Evolutionary conservation across 2,113 vertebrate species (phyloP).

Genomic region (Lathamus discolor): DNA sequence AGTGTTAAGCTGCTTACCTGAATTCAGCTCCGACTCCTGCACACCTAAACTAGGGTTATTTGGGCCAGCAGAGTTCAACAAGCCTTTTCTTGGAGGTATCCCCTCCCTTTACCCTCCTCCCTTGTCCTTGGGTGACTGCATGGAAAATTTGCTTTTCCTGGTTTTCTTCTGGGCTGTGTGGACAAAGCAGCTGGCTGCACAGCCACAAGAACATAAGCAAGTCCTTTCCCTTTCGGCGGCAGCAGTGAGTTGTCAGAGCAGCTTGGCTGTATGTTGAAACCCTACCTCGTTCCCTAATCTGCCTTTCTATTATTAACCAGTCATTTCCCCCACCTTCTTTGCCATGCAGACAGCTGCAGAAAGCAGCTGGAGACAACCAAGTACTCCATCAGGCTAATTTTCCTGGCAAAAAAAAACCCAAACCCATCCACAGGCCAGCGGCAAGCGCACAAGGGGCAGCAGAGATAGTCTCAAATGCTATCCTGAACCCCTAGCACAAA

Average conservation of each 20-base stretch:
- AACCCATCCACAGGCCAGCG: not conserved
- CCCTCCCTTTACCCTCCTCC: not conserved
- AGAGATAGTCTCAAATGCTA: fast-evolving
- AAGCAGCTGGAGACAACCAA: not conserved
- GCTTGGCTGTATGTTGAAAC: not conserved
- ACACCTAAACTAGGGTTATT: fast-evolving
- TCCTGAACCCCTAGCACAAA: not conserved
- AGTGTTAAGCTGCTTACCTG: not conserved
- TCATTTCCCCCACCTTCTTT: not conserved
- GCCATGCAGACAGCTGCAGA: constrained; percentile 20
- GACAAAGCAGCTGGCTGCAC: not conserved
- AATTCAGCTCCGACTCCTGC: not conserved
- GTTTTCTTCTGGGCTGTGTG: not conserved
- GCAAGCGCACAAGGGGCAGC: not conserved
- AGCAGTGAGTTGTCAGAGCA: constrained; percentile 5
- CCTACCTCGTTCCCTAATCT: not conserved
- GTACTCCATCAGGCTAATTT: not conserved
- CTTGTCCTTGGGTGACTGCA: fast-evolving
- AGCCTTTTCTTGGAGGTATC: not conserved
- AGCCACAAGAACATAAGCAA: not conserved
- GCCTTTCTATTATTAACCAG: constrained; percentile 23
- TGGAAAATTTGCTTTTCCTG: not conserved
- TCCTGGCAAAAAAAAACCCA: not conserved
- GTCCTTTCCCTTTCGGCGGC: constrained; percentile 42
- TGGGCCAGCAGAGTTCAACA: not conserved